Base-by-base conservation (phyloP, 1,140 invertebrate species). In the Philaenus spumarius region DNA sequence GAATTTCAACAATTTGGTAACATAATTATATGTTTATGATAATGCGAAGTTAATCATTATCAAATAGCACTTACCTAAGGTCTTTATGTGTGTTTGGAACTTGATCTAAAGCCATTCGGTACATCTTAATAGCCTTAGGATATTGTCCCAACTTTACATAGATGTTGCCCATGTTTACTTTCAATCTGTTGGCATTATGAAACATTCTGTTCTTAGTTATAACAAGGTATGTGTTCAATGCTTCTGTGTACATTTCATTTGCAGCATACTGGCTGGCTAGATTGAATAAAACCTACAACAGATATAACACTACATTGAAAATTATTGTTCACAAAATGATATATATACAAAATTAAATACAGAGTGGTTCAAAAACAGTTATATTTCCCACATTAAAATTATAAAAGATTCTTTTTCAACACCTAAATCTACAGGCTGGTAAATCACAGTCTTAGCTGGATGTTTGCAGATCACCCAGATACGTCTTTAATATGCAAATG, bases 161-260 rank as follows among this genome's bases (percentile, higher is more conserved):
- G 69, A 98, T 96, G 71, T 98, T 98, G 1, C 95, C 97, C 87
- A 99, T 98, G 69, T 99, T 99, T 0, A 98, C 84, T 78, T 96
- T 96, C 0, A 99, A 74, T 62, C 95, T 82, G 67, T 93, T 89
- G 40, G 87, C 87, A 69, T 93, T 91, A n/a, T 80, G 84, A 69
- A 93, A 92, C 73, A 90, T 82, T 69, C 85, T 82, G 68, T 94
- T 94, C 66, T 89, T 86, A 1, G 86, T 87, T 61, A 93, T 89
- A 20, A 87, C 83, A 72, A 94, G 89, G 74, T 98, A 98, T 0
- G 93, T 96, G 64, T 95, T 95, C 20, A 98, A 77, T 1, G 96
- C 94, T 76, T 99, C 96, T 2, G 89, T 88, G 68, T 89, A 93
- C 84, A 98, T 90, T 69, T 96, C 92, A 74, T 94, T 97, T 35